These are phyloP conservation scores for Phymatocera aterrima DNA, from an alignment of 2,888 invertebrate species.

Conservation along the genomic window DNA sequence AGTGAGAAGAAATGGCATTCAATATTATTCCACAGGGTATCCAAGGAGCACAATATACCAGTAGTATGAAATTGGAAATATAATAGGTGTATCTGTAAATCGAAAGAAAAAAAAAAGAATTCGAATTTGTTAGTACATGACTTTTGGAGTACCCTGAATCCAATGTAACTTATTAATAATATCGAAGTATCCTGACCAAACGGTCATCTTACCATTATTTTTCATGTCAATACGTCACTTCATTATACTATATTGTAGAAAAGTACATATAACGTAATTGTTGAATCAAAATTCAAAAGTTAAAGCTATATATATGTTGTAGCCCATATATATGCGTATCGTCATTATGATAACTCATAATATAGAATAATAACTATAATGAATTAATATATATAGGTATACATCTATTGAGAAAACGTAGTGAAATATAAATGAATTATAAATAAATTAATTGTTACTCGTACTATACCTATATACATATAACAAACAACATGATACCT, in stretches of 20 bases:
- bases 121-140: not conserved
- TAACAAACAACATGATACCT: conserved; percentile 20
- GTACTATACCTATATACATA: conserved; percentile 18
- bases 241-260: conserved; percentile 17
- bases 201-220: conserved; percentile 12
- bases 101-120: not conserved
- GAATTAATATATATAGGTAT: conserved; percentile 17
- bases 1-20: conserved; percentile 15
- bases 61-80: not conserved
- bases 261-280: no score
- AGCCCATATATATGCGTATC: conserved; percentile 6
- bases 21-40: conserved; percentile 43
- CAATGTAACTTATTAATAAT: conserved; percentile 15
- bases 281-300: conserved; percentile 41
- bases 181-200: not conserved
- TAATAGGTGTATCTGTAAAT: conserved; percentile 4
- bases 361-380: conserved; percentile 19
- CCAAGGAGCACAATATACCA: conserved; percentile 35
- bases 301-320: conserved; percentile 38
- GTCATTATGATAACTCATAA: conserved; percentile 30
- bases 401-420: conserved; percentile 5
- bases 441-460: conserved; percentile 39
- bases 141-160: conserved; percentile 37
- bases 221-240: conserved; percentile 39
- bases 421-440: conserved; percentile 13